Base-by-base conservation (phyloP, 2,113 vertebrate species). In the Dromaius novaehollandiae region DNA sequence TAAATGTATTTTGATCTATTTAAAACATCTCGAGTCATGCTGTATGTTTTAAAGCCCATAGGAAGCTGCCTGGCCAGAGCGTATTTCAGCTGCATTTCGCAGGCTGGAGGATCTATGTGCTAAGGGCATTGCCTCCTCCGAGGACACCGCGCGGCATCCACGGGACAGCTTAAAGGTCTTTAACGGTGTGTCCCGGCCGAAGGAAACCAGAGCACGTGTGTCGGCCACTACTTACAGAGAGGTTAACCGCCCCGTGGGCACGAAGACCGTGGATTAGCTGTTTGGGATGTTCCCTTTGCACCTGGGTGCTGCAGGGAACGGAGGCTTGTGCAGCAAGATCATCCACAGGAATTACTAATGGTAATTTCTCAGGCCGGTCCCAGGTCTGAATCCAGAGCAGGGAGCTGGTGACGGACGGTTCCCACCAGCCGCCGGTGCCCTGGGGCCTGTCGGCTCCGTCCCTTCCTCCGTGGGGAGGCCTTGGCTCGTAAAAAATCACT, bases 1-100 rank as follows among this genome's bases (percentile, higher is more conserved):
- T 98, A 98, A 98, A 97, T 98, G 97, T 97, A 97, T 97, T 97
- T 98, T 98, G 97, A 97, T 97, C 97, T 98, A 98, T 97, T 98
- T 96, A 98, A 98, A 96, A 78, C 78, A 93, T 7, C 63, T 86
- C 1, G 91, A 86, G 95, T 98, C 50, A 15, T 90, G 95, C 82
- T 95, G 81, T 97, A 44, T 98, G 68, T 96, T 96, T 97, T 90
- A 76, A 91, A 94, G 91, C 61, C 75, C 65, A 24, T 3, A 87
- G 81, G 55, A 84, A 94, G 90, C 22, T 50, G 75, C 40, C 76
- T 88, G 94, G 73, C 79, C 88, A 82, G 14, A 78, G 74, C 80
- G 63, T 69, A 66, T 75, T 64, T 84, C 82, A 82, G 30, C 8
- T 3, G 3, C 56, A 77, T 75, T 79, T 96, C 84, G 3, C 42